Conservation (phyloP, 2,113 vertebrate genomes). For the Turdus rufiventris region DNA sequence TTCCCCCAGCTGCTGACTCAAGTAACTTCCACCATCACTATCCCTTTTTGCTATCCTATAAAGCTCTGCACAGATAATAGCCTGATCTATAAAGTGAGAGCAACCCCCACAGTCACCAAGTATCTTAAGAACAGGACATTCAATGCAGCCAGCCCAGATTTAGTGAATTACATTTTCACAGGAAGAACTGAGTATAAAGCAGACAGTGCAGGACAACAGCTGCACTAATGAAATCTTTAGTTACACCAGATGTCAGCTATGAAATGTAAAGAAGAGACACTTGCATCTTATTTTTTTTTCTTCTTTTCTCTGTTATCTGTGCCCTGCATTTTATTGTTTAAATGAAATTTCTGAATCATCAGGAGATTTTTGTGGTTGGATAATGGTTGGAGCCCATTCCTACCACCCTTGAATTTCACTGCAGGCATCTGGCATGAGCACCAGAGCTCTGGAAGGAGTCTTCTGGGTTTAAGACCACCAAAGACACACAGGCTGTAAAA, state of each 20-base stretch:
- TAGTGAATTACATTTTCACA: background rate
- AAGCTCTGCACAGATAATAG: background rate
- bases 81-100: constrained; percentile 8
- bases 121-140: background rate
- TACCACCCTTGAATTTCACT: constrained; percentile 60
- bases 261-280: constrained; percentile 8
- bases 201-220: constrained; percentile 17
- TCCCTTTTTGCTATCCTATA: background rate
- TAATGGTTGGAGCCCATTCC: constrained; percentile 50
- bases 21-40: background rate
- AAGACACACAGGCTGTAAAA: constrained; percentile 41
- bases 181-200: background rate
- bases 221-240: constrained; percentile 48
- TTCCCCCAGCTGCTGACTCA: constrained; percentile 38
- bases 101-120: background rate
- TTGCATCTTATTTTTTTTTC: constrained; percentile 17
- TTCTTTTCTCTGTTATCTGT: constrained; percentile 49
- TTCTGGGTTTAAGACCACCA: constrained; percentile 56
- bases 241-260: constrained; percentile 35
- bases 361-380: constrained; percentile 55
- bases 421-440: constrained; percentile 54
- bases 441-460: constrained; percentile 34
- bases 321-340: constrained; percentile 55
- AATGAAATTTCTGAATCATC: constrained; percentile 62
- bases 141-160: background rate